phyloP scores from a whole-genome alignment of 2,888 invertebrate genomes.

The Cataglyphis cursor region DNA sequence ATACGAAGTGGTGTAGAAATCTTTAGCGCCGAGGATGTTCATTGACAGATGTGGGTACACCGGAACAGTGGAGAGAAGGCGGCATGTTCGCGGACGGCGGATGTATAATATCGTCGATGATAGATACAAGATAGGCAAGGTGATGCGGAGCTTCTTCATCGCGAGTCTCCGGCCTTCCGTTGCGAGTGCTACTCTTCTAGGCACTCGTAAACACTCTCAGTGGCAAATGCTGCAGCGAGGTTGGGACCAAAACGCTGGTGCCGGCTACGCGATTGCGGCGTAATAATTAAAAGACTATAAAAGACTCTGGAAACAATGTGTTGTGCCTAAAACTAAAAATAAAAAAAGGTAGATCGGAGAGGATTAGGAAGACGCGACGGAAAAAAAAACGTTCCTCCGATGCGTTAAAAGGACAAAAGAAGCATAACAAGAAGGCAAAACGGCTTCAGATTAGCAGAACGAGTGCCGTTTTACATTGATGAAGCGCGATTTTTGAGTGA shows the following conservation, averaged over 20 bases:
- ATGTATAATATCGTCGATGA: constrained; percentile 30
- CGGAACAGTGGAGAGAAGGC: not conserved
- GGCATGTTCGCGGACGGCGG: not conserved
- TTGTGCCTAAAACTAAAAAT: constrained; percentile 70
- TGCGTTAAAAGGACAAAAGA: not conserved
- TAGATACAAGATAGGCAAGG: not conserved
- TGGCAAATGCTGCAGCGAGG: constrained; percentile 48
- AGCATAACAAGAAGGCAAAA: not conserved
- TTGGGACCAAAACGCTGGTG: constrained; percentile 58
- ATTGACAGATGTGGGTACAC: not conserved
- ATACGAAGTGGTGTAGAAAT: not conserved
- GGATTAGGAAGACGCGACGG: constrained; percentile 16
- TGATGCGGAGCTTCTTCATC: constrained; percentile 21
- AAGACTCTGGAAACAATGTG: constrained; percentile 69
- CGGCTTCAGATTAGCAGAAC: not conserved
- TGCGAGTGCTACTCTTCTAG: constrained; percentile 24
- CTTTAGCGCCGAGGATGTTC: constrained; percentile 13
- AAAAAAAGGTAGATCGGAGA: constrained; percentile 23
- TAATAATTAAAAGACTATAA: constrained; percentile 70
- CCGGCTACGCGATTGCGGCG: constrained; percentile 57
- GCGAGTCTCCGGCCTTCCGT: constrained; percentile 20
- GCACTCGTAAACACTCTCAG: constrained; percentile 16
- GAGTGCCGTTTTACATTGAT: constrained; percentile 30
- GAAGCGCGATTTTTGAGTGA: constrained; percentile 29
- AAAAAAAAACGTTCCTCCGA: constrained; percentile 26